A percentile compares a stretch with the other conserved stretches of the same genome.
Evolutionary conservation across 2,113 vertebrate species (phyloP).

Genomic region (Cyanistes caeruleus): DNA sequence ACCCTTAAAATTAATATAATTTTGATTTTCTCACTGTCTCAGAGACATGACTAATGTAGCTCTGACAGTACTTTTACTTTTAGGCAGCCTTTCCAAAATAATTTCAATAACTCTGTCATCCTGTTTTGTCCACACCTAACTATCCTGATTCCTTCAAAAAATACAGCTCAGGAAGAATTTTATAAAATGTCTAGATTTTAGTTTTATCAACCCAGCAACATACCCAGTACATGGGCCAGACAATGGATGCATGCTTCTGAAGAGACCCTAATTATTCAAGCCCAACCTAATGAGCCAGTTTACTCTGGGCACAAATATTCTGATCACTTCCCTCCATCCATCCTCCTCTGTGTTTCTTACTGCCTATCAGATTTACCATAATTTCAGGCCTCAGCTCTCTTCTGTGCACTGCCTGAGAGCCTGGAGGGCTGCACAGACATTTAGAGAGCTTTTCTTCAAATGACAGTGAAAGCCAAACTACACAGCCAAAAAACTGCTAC

Average conservation of each 20-base stretch:
- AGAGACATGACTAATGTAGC: background rate
- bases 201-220: background rate
- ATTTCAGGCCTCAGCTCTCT: background rate
- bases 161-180: background rate
- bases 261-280: background rate
- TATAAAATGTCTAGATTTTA: background rate
- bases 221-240: background rate
- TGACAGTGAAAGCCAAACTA: background rate
- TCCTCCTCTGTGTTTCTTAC: background rate
- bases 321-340: background rate
- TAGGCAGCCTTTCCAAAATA: background rate
- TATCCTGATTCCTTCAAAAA: background rate
- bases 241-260: background rate
- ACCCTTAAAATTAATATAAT: background rate
- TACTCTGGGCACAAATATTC: background rate
- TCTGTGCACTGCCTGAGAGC: accelerated
- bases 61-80: background rate
- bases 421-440: background rate
- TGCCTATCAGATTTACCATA: background rate
- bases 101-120: background rate
- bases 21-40: background rate
- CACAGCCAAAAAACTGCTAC: background rate
- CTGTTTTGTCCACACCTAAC: background rate
- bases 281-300: background rate
- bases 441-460: background rate